Evolutionary conservation across 1,140 invertebrate genomes (phyloP), one percentile per base, ranked within the genome.

Genomic region (Pristionchus pacificus): DNA sequence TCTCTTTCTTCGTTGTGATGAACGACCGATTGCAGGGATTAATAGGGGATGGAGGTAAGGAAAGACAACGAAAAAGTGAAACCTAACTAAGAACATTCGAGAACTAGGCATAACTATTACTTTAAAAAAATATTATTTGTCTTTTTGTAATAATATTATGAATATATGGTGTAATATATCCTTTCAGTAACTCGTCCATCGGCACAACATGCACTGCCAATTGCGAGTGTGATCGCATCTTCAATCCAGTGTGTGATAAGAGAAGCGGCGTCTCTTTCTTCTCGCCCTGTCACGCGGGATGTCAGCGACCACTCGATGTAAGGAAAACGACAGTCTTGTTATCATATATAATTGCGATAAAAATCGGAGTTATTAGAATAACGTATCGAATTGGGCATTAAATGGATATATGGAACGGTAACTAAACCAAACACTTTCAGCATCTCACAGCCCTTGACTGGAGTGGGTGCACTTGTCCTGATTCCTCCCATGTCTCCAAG

Each of bases 211-310:
- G 70, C 58, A 65, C 55, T 29, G 49, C 33, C 33, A 49, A 65
- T 30, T 72, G 70, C 38, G 57, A 66, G 24, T 72, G 70, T 59
- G 70, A 72, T 55, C 14, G 57, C 0, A 59, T 72, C n/a, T 72
- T 72, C 70, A 72, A 72, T 32, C 70, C 70, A 1, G 70, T 72
- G 10, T 72, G 70, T 25, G 65, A 63, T 0, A 64, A 72, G 60
- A 59, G 61, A 6, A 49, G 55, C 25, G 33, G 65, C 30, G 24
- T 72, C 0, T 65, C 62, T 1, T 72, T 59, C 33, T 64, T 65
- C 14, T 72, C 70, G 0, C 64, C 70, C 28, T 72, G 70, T 28
- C 70, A 72, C 32, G 70, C 70, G 19, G 70, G 70, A 1, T 72
- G 70, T 55, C 24, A 25, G 10, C 30, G 33, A n/a, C n/a, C n/a